Evolutionary conservation across 2,888 invertebrate species (phyloP).

Genomic region (Torymus tubicola): DNA sequence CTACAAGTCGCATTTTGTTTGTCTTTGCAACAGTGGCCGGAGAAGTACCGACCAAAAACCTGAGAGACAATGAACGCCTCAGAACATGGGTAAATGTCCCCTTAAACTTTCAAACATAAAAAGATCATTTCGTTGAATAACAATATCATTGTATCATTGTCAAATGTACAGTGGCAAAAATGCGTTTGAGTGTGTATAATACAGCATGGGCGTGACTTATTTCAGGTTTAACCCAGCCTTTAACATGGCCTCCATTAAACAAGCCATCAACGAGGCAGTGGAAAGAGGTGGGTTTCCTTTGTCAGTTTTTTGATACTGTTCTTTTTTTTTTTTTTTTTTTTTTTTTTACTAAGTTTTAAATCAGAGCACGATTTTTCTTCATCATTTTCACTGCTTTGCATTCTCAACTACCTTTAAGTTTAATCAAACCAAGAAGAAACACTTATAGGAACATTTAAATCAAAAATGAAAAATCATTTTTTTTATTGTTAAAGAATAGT

Average conservation of each 20-base stretch:
- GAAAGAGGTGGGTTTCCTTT: constrained; percentile 86
- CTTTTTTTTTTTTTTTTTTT: constrained; percentile 25
- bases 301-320: constrained; percentile 18
- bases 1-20: constrained; percentile 59
- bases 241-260: constrained; percentile 95
- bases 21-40: constrained; percentile 64
- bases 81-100: constrained; percentile 84
- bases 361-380: constrained; percentile 37
- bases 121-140: constrained; percentile 18
- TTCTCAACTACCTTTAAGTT: background rate
- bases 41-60: constrained; percentile 60
- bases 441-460: background rate
- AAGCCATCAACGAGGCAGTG: constrained; percentile 95
- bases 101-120: constrained; percentile 54
- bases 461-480: constrained; percentile 1
- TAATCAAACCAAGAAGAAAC: background rate
- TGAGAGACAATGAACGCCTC: constrained; percentile 84
- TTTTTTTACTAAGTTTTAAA: constrained; percentile 10
- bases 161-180: constrained; percentile 40
- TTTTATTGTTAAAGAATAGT: background rate
- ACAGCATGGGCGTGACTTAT: constrained; percentile 74
- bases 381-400: constrained; percentile 52
- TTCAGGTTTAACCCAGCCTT: constrained; percentile 94
- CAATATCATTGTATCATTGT: constrained; percentile 57
- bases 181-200: constrained; percentile 63